Percentiles rank a stretch among this genome's conserved stretches.
Evolutionary conservation across 2,797 vertebrate genomes (phyloP).

Genomic region (Emys orbicularis): DNA sequence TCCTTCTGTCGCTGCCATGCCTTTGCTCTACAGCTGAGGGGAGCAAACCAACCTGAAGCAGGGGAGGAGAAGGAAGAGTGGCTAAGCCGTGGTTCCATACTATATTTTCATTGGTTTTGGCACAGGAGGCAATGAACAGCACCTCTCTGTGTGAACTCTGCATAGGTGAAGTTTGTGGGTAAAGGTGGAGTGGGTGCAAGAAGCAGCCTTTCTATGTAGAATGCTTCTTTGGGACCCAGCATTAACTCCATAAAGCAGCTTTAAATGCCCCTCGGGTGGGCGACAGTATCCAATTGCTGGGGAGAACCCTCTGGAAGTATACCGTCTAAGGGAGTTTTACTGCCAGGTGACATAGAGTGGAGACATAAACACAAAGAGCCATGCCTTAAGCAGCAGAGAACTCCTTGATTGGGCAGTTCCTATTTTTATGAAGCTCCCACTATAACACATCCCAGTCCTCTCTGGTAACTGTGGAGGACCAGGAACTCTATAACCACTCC

Average conservation of each 20-base stretch:
- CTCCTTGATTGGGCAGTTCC: neutral
- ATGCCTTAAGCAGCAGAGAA: neutral
- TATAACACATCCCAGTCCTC: neutral
- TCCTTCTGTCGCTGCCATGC: neutral
- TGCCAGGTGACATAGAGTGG: neutral
- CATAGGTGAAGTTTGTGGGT: neutral
- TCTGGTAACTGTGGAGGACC: neutral
- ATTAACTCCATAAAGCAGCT: neutral
- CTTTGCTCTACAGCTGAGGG: neutral
- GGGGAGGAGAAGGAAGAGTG: neutral
- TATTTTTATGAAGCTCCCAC: neutral
- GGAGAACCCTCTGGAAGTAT: neutral
- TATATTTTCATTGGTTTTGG: neutral
- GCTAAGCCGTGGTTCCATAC: neutral
- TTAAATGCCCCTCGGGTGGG: neutral
- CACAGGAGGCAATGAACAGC: neutral
- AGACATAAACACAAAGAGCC: neutral
- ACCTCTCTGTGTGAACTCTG: neutral
- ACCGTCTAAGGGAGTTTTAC: neutral
- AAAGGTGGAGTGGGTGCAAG: neutral
- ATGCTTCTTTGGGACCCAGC: neutral
- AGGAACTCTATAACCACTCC: neutral
- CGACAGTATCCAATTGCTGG: neutral
- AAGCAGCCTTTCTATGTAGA: neutral
- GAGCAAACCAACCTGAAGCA: neutral